Evolutionary conservation across 2,888 invertebrate species (phyloP).

Genomic region (Protonemura montana): DNA sequence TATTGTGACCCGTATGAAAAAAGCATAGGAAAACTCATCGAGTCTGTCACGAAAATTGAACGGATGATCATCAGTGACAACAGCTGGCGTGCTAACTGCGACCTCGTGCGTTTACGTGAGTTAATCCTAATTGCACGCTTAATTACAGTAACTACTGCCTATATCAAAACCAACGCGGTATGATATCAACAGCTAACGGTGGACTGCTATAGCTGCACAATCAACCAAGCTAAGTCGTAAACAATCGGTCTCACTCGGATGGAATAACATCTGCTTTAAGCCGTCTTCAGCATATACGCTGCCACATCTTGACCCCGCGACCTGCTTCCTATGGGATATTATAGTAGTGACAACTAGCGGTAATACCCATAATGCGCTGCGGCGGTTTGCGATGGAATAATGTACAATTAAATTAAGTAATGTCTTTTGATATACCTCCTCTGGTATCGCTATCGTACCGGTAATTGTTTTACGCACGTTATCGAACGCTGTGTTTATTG

Average conservation of each 20-base stretch:
- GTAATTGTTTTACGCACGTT: not conserved
- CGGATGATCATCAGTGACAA: not conserved
- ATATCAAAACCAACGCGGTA: not conserved
- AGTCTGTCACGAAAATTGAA: not conserved
- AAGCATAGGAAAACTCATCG: too few species aligned
- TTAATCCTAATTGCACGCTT: not conserved
- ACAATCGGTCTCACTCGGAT: not conserved
- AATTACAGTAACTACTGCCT: not conserved
- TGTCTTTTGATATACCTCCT: not conserved
- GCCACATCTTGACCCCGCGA: not conserved
- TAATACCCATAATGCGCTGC: not conserved
- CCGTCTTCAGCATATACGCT: not conserved
- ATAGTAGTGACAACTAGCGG: conserved; percentile 1
- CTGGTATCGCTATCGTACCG: not conserved
- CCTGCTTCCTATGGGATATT: not conserved
- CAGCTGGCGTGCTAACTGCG: not conserved
- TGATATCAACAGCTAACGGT: conserved; percentile 1
- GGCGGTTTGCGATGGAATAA: not conserved
- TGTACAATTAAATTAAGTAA: not conserved
- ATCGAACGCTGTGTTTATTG: too few species aligned
- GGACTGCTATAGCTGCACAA: not conserved
- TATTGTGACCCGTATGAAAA: too few species aligned
- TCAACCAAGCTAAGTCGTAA: not conserved
- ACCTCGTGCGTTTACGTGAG: not conserved
- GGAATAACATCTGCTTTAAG: conserved; percentile 7